These are phyloP conservation scores for Thunnus thynnus DNA, from an alignment of 2,113 vertebrate genomes.

Conservation along the genomic window DNA sequence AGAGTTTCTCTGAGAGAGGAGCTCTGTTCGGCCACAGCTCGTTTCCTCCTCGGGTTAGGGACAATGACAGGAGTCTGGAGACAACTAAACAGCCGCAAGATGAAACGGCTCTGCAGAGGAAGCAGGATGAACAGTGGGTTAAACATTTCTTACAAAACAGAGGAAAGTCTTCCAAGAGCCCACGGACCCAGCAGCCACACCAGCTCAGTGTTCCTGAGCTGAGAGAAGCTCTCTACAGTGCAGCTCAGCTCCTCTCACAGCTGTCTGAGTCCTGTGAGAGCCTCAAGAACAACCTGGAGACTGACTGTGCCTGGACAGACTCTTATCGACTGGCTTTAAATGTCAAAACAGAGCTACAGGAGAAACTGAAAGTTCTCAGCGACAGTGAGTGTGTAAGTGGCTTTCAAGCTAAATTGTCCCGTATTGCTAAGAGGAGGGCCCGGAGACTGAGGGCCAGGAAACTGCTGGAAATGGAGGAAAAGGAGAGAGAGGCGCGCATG, in stretches of 20 bases:
- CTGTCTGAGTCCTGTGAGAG: conserved; percentile 77
- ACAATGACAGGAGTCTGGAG: background rate
- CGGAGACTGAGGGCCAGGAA: conserved; percentile 78
- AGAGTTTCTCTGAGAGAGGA: background rate
- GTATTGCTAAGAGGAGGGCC: conserved; percentile 81
- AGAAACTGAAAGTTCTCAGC: conserved; percentile 71
- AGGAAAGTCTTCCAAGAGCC: background rate
- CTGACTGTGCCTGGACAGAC: conserved; percentile 77
- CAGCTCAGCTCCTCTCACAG: conserved; percentile 79
- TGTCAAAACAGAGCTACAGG: conserved; percentile 71
- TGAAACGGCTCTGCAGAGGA: conserved; percentile 46
- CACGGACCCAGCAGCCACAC: background rate
- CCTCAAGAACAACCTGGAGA: conserved; percentile 74
- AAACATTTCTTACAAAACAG: conserved; percentile 56
- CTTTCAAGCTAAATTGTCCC: conserved; percentile 76
- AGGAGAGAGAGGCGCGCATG: conserved; percentile 71
- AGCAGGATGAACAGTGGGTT: conserved; percentile 78
- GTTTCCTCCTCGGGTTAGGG: background rate
- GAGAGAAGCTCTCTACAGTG: conserved; percentile 73
- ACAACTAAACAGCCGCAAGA: conserved; percentile 16
- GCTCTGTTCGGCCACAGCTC: background rate
- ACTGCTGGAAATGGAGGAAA: conserved; percentile 73
- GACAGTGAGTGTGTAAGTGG: conserved; percentile 68
- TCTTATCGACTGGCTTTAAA: conserved; percentile 53
- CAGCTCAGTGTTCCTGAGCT: conserved; percentile 45